Evolutionary conservation across 2,888 invertebrate genomes (phyloP), one percentile per base, ranked within the genome.

Genomic region (Doris montereyensis): DNA sequence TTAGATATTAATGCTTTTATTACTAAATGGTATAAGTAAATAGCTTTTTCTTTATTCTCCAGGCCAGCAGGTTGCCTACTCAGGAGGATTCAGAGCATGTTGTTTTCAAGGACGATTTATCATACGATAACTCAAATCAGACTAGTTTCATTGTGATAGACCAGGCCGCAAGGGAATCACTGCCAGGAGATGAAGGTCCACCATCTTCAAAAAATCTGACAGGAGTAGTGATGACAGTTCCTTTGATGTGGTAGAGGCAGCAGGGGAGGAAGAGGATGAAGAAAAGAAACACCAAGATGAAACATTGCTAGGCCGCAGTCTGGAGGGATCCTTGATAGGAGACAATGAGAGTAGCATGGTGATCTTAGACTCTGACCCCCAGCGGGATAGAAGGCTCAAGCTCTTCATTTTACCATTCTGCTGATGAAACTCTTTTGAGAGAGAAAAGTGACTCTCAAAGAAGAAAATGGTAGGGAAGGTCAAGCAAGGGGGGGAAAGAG

Each of bases 191-290:
- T 62, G 71, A 26, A 21, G 26, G 62, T 24, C 21, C 30, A 3
- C 13, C 10, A 10, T 41, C 52, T 41, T 41, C 52, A 24, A 76
- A 75, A 79, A 79, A 62, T 79, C 79, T 28, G 79, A 79, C 30
- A 57, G 76, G 8, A 79, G 79, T 60, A 79, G 79, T 52, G 79
- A 79, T 60, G 79, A 79, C 52, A 79, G 79, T 28, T 79, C 79
- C 2, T 79, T 76, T 71, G 79, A 79, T 76, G 79, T 79, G n/a
- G 60, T 79, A 32, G 79, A 76, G 26, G 21, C n/a, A n/a, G 65
- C 26, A 3, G 71, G 35, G 0, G 77, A 77, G 3, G 78, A 57
- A 3, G 79, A 68, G 2, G 76, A 21, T 1, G 41, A 1, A 2
- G 78, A 62, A 52, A 34, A 76, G 3, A 30, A 76, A n/a, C n/a